Evolutionary conservation across 2,797 vertebrate genomes (phyloP), one percentile per base, ranked within the genome.

Genomic region (Bryconaethiops microstoma): DNA sequence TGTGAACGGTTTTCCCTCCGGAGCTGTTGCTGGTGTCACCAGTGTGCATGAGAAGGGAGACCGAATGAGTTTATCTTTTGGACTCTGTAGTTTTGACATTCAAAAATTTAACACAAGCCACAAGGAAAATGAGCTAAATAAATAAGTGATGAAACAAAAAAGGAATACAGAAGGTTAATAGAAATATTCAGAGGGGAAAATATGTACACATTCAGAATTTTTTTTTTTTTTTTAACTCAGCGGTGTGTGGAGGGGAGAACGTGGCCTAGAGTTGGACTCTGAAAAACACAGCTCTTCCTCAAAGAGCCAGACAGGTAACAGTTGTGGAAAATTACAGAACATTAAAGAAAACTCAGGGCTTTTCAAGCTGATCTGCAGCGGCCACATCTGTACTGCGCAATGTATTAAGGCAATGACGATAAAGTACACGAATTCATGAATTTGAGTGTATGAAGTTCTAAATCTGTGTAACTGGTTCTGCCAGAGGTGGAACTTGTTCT

Each of bases 11-110:
- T 35, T 16, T 6, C 60, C 5, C 60, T 35, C 60, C 5, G 64
- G 64, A 67, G 35, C 17, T 8, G 16, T 39, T 16, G 6, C 2
- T 14, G 6, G 63, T n/a, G 39, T 65, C 63, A 40, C 35, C 16
- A 40, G 63, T 65, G 62, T 39, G 62, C 62, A 35, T 8, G 54
- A 45, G 35, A 4, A 19, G 19, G 9, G 19, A 42, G 6, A 10
- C 40, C 21, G 57, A 12, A 7, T n/a, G 4, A 52, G 35, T 2
- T 42, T 74, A n/a, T 40, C 19, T 45, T 68, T 52, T 6, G 1
- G 64, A 42, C 64, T 74, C 76, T 29, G 21, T 13, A 42, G 39
- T 67, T 35, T n/a, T 5, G 9, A 67, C 64, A 67, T 67, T 67
- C 64, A 42, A 8, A 2, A 1, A 40, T n/a, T 35, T 16, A 7